phyloP scores from a whole-genome alignment of 2,888 invertebrate species.

The Drosophila nr. medialis region DNA sequence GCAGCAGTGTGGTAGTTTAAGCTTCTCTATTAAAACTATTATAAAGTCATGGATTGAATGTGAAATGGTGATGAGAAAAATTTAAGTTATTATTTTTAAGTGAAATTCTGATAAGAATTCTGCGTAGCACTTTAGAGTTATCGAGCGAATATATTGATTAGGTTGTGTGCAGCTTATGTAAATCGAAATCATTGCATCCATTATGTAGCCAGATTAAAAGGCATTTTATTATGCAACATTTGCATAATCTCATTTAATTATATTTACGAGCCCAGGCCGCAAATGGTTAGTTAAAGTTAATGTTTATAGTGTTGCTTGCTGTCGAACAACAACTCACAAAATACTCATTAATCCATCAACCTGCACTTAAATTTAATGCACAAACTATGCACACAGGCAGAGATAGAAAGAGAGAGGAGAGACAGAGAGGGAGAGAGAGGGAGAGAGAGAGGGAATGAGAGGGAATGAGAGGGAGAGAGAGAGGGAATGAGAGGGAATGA shows the following conservation, averaged over 20 bases:
- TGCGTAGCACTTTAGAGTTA: not conserved
- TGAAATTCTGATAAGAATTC: not conserved
- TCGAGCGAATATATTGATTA: not conserved
- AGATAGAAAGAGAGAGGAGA: not conserved
- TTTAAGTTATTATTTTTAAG: not conserved
- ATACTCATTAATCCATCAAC: constrained; percentile 54
- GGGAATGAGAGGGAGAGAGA: no score
- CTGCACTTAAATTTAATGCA: constrained; percentile 53
- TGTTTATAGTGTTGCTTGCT: constrained; percentile 11
- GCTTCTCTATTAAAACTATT: not conserved
- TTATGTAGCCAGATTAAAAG: not conserved
- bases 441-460: no score
- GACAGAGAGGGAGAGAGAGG: no score
- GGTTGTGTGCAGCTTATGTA: not conserved
- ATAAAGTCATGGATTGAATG: not conserved
- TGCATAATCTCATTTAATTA: not conserved
- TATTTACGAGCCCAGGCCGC: not conserved
- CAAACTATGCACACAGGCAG: not conserved
- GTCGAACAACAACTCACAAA: constrained; percentile 11
- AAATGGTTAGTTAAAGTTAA: constrained; percentile 55
- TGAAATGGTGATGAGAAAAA: not conserved
- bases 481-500: no score
- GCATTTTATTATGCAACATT: not conserved
- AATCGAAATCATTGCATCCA: not conserved
- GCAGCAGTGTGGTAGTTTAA: not conserved